These are phyloP conservation scores for Gymnogyps californianus DNA, from an alignment of 2,113 vertebrate species.

Conservation along the genomic window DNA sequence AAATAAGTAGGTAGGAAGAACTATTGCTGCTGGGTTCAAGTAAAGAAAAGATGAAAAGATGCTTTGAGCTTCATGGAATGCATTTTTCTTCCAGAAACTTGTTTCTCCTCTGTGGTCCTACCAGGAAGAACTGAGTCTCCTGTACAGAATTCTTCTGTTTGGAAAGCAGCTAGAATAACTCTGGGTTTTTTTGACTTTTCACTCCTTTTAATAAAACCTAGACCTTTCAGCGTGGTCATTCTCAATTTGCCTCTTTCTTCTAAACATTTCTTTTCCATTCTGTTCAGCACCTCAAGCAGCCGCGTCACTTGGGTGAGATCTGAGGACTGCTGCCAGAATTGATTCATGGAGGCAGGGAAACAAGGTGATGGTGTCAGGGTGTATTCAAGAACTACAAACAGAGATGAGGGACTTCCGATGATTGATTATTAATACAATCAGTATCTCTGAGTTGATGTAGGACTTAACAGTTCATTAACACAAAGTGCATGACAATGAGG, in stretches of 20 bases:
- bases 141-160: not conserved
- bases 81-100: not conserved
- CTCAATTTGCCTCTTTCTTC: not conserved
- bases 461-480: not conserved
- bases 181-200: not conserved
- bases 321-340: not conserved
- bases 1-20: not conserved
- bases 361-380: not conserved
- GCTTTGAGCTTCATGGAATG: not conserved
- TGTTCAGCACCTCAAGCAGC: not conserved
- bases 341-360: not conserved
- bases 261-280: not conserved
- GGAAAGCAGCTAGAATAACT: not conserved
- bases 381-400: not conserved
- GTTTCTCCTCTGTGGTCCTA: not conserved
- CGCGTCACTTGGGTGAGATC: not conserved
- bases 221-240: not conserved
- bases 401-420: not conserved
- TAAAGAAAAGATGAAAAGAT: not conserved
- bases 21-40: not conserved
- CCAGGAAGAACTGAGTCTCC: not conserved
- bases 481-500: not conserved
- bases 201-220: not conserved
- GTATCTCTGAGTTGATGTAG: not conserved
- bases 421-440: not conserved